Base-by-base conservation (phyloP, 2,113 vertebrate species). In the Uria aalge region DNA sequence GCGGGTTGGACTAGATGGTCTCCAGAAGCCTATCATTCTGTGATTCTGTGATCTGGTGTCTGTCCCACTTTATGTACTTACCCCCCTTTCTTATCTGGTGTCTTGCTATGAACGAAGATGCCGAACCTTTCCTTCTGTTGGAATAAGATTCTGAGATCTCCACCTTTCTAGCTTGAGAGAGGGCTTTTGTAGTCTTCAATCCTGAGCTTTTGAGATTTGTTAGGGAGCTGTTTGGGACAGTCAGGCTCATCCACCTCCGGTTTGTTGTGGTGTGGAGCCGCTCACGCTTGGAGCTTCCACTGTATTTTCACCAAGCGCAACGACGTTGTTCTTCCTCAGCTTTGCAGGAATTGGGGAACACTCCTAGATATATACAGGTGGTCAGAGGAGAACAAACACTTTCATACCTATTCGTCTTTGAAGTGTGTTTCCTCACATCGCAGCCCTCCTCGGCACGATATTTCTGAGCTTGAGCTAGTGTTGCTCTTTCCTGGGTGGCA, bases 361-460 rank as follows among this genome's bases (percentile, higher is more conserved):
- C 38, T 83, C 36, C 43, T 22, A 15, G 17, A 19, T 30, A 32
- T 7, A 13, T 4, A 7, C 2, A 24, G 16, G 45, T 56, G n/a
- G 17, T 38, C 26, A 50, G n/a, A 67, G 23, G 18, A 24, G 47
- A 45, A 20, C 56, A 11, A 53, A 9, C 5, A 38, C 2, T 19
- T 77, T 47, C 32, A 6, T 47, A n/a, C 6, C 48, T 55, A 0
- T 62, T 80, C 27, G 45, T 38, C 22, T 77, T 41, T 2, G 5
- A 24, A 66, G 20, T 8, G 8, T 29, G 3, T 53, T 66, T 66
- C 8, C 34, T 68, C 17, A 34, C 6, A 5, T 23, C 3, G 0
- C 34, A 62, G 57, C 43, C 8, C 6, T 57, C 9, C 34, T 79
- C 12, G 2, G 27, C 6, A 14, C 0, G 0, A 12, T 40, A 40